Conservation (phyloP, 2,797 vertebrate genomes). For the Anomalospiza imberbis region DNA sequence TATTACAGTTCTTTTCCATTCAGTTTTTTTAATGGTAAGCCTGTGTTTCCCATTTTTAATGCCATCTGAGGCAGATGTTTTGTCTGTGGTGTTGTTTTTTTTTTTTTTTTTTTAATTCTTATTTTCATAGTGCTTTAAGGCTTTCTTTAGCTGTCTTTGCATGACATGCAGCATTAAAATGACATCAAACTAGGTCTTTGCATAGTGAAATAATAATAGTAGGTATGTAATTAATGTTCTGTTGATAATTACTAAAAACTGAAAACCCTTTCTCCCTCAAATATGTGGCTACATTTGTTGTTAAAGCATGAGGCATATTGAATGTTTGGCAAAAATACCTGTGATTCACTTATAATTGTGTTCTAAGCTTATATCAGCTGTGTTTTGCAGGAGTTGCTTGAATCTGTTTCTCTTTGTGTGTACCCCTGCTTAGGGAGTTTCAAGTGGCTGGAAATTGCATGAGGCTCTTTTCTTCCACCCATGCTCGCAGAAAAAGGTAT, state of each 20-base stretch:
- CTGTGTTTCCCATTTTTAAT: neutral
- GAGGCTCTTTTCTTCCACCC: neutral
- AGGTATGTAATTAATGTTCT: neutral
- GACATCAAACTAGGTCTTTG: neutral
- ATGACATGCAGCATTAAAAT: neutral
- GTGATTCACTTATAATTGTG: neutral
- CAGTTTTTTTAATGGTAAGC: neutral
- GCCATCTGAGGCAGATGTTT: neutral
- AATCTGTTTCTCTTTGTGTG: neutral
- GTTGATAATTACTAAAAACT: neutral
- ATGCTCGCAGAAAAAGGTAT: neutral
- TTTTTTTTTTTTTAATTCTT: neutral
- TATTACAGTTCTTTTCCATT: neutral
- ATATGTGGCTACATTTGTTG: neutral
- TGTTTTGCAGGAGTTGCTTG: neutral
- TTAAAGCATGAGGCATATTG: neutral
- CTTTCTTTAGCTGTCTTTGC: neutral
- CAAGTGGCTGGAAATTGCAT: neutral
- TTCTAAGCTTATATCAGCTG: neutral
- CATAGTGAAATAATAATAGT: neutral
- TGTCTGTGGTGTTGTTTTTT: accelerated
- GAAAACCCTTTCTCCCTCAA: neutral
- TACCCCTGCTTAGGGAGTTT: neutral
- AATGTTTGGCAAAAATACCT: neutral
- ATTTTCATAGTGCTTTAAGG: neutral